phyloP scores from a whole-genome alignment of 2,888 invertebrate species.

The Gortyna flavago region DNA sequence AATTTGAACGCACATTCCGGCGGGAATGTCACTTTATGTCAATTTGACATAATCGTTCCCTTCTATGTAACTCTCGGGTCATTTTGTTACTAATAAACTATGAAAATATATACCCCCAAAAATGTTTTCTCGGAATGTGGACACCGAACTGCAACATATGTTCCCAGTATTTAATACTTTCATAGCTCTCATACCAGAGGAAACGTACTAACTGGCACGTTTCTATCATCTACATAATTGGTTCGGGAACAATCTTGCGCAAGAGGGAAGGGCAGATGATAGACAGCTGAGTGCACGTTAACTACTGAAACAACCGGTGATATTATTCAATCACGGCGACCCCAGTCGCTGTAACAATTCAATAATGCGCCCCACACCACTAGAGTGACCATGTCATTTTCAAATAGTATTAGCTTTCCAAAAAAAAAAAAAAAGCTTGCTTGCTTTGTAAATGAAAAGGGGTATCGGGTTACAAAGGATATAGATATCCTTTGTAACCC shows the following conservation, averaged over 20 bases:
- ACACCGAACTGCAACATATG: not conserved
- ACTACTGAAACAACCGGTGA: conserved; percentile 62
- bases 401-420: not conserved
- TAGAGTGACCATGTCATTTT: conserved; percentile 46
- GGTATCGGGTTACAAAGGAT: too few relatives aligned
- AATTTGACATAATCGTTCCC: conserved; percentile 6
- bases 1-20: conserved; percentile 46
- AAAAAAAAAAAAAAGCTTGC: too few relatives aligned
- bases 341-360: conserved; percentile 76
- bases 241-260: conserved; percentile 67
- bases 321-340: conserved; percentile 82
- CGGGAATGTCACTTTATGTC: conserved; percentile 36
- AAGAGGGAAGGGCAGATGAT: conserved; percentile 69
- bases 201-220: conserved; percentile 3
- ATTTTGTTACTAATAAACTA: not conserved
- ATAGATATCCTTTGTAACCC: not conserved
- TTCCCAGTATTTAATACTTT: not conserved
- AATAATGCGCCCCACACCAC: conserved; percentile 70
- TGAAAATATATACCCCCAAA: not conserved
- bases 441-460: too few relatives aligned
- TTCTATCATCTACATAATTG: conserved; percentile 23
- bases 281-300: conserved; percentile 59
- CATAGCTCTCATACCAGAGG: not conserved
- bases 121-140: not conserved
- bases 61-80: not conserved